These are phyloP conservation scores for Gymnothorax reevesii DNA, from an alignment of 2,797 vertebrate genomes.

Conservation along the genomic window DNA sequence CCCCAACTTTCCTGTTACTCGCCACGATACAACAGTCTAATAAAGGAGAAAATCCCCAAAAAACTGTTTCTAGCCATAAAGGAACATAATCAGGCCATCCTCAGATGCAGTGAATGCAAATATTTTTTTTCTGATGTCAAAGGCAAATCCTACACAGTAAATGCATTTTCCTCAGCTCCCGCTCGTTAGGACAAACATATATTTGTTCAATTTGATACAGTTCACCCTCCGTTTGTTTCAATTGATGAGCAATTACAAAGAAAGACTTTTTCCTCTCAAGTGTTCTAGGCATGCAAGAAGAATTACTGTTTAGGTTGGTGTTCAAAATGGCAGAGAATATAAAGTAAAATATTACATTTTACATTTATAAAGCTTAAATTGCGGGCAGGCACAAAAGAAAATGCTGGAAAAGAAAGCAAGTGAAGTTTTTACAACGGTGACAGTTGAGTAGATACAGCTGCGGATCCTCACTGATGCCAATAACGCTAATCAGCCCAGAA, in stretches of 20 bases:
- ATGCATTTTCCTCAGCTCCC: background rate
- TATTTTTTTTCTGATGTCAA: background rate
- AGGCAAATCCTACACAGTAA: background rate
- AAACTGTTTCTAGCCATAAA: too few species aligned
- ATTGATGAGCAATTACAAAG: background rate
- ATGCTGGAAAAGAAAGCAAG: background rate
- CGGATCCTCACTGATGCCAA: background rate
- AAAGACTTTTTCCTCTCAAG: background rate
- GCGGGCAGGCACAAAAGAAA: too few species aligned
- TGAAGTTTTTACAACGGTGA: background rate
- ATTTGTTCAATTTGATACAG: too few species aligned
- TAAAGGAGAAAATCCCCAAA: too few species aligned
- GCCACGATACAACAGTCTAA: too few species aligned
- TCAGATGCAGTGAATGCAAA: background rate
- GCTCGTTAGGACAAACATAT: background rate
- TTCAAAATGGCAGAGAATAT: background rate
- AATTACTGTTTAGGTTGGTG: background rate
- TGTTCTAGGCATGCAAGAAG: background rate
- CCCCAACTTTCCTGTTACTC: too few species aligned
- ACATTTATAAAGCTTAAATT: too few species aligned
- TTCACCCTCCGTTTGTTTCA: background rate
- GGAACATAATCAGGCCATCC: too few species aligned
- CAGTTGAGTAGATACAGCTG: conserved; percentile 2
- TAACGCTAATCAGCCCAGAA: background rate
- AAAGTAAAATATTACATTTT: background rate